These are phyloP conservation scores for Solea senegalensis DNA, from an alignment of 2,113 vertebrate species.

Conservation along the genomic window DNA sequence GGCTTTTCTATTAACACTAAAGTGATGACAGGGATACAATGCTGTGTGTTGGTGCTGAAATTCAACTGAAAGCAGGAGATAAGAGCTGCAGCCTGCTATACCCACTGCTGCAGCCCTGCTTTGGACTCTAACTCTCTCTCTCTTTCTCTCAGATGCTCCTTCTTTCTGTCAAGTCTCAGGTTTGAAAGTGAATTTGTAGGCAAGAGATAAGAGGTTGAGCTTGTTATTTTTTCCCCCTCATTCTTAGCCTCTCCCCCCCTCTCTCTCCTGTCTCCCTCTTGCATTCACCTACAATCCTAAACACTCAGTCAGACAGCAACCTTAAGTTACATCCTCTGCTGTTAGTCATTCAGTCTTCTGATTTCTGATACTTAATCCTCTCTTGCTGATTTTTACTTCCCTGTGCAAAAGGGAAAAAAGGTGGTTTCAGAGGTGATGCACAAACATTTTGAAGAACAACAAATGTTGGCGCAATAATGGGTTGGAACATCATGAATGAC, in stretches of 20 bases:
- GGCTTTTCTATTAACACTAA: constrained; percentile 49
- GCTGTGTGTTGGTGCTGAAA: constrained; percentile 34
- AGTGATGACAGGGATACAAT: constrained; percentile 61
- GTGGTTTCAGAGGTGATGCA: not conserved
- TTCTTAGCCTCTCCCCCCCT: not conserved
- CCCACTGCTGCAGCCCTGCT: constrained; percentile 19
- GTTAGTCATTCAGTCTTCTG: constrained; percentile 29
- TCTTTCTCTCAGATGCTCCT: not conserved
- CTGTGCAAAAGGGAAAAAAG: not conserved
- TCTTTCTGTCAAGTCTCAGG: not conserved
- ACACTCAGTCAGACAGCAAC: constrained; percentile 38
- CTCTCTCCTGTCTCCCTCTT: constrained; percentile 10
- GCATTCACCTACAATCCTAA: constrained; percentile 11
- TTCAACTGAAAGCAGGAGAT: constrained; percentile 42
- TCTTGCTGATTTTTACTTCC: constrained; percentile 15
- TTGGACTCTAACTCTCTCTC: constrained; percentile 10
- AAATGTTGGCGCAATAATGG: not conserved
- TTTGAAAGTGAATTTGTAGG: constrained; percentile 46
- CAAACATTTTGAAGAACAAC: no score
- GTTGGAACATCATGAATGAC: no score
- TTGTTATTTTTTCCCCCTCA: not conserved
- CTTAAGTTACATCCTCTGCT: constrained; percentile 27
- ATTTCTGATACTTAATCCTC: constrained; percentile 34
- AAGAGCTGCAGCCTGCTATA: constrained; percentile 20
- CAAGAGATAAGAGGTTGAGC: constrained; percentile 36